Base-by-base conservation (phyloP, 2,113 vertebrate species). In the Mirounga angustirostris region DNA sequence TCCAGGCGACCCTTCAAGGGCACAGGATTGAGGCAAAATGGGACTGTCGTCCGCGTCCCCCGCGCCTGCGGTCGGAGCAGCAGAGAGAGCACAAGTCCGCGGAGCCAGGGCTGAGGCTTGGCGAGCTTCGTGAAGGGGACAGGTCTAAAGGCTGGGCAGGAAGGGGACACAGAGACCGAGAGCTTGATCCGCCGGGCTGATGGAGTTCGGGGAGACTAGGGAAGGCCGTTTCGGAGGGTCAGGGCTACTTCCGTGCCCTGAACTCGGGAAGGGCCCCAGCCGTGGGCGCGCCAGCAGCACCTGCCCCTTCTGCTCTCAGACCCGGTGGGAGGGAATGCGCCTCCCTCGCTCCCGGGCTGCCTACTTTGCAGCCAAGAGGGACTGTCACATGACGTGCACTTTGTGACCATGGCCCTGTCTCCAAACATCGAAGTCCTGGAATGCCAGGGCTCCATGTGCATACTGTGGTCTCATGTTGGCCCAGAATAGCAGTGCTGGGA, bases 311-410 rank as follows among this genome's bases (percentile, higher is more conserved):
- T 67, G 65, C 59, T 65, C 73, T 50, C 36, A 33, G 40, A 36
- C 36, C 10, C 7, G 2, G 43, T 7, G 52, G 73, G 11, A 40
- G 6, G 16, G 8, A 56, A 28, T 2, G 4, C 2, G 0, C 28
- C 4, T 3, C 52, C 43, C 43, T 92, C 2, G 3, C 52, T 21
- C 22, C 33, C 4, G 3, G 30, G 50, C 89, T 50, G 9, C 24
- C 78, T 28, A 22, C 71, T 33, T 26, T 74, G 46, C 78, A 67
- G 69, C 36, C 21, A 15, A 33, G 30, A 65, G 26, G 15, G 5
- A 52, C 0, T 1, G 36, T 50, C 21, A 21, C 5, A 5, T 6
- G 26, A 28, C 36, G 33, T 18, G 12, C 5, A 36, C 2, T 6
- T 16, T 13, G 50, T 2, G 61, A 56, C 22, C 0, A 0, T 1